These are phyloP conservation scores for Chaetorhynchus papuensis DNA, from an alignment of 2,113 vertebrate species.

Conservation along the genomic window DNA sequence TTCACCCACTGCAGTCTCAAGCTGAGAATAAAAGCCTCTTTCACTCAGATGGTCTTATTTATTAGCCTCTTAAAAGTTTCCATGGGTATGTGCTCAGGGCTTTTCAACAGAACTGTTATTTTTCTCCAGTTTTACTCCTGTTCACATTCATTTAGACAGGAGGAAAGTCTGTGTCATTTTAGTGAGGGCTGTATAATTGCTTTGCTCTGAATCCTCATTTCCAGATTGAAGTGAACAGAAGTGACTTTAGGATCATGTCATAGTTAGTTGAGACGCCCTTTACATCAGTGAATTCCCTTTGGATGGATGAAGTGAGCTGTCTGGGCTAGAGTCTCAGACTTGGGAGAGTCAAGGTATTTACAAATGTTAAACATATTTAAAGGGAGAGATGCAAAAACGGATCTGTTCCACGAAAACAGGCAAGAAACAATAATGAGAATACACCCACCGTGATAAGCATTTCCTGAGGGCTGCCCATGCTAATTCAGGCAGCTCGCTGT, in stretches of 20 bases:
- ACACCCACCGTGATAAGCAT: not conserved
- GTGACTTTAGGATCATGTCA: not conserved
- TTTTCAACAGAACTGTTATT: constrained; percentile 29
- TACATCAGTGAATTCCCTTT: not conserved
- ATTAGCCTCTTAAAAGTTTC: constrained; percentile 58
- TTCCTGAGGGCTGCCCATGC: not conserved
- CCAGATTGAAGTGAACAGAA: not conserved
- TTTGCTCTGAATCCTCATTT: not conserved
- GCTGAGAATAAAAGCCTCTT: constrained; percentile 48
- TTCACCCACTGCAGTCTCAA: constrained; percentile 13
- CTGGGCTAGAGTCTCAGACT: not conserved
- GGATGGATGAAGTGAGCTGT: not conserved
- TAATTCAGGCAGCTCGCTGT: rapidly evolving
- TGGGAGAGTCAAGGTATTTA: not conserved
- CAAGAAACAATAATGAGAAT: not conserved
- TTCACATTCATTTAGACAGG: constrained; percentile 18
- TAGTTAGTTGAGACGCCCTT: not conserved
- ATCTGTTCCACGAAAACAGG: not conserved
- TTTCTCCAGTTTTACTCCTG: constrained; percentile 14
- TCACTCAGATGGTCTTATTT: constrained; percentile 42
- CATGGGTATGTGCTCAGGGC: not conserved
- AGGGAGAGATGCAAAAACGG: not conserved
- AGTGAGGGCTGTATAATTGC: not conserved
- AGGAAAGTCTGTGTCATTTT: constrained; percentile 1
- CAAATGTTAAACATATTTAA: not conserved